Base-by-base conservation (phyloP, 2,113 vertebrate species). In the Corythornis cristatus region DNA sequence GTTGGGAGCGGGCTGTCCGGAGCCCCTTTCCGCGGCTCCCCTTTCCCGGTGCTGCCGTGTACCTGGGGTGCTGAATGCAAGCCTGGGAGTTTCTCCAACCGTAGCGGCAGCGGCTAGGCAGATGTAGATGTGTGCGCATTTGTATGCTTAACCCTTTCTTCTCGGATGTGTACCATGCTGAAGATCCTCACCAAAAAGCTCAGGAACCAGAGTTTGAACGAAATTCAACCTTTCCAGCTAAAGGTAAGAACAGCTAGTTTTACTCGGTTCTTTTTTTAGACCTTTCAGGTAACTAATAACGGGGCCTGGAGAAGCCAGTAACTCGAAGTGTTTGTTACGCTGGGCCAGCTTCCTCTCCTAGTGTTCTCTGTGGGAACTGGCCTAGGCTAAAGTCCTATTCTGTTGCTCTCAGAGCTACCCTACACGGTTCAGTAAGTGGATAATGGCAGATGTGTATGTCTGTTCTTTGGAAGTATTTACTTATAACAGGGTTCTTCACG, bases 151-250 rank as follows among this genome's bases (percentile, higher is more conserved):
- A 96, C 97, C 86, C 94, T 78, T 95, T 89, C 92, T 89, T 89
- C 20, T 57, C 71, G 94, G 74, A 33, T 77, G 87, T 96, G 83
- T 97, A 97, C 96, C 95, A 97, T 99, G 99, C 97, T 99, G 94
- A 99, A 98, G 97, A 97, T 98, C 89, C 95, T 99, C 92, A 99
- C 99, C 66, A 98, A 99, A 98, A 98, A 99, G 96, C 98, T 99
- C 57, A 98, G 98, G 96, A 98, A 98, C 97, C 99, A 99, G 83
- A 98, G 98, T 66, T 97, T 99, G 84, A 99, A 98, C 93, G 99
- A 99, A 95, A 98, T 99, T 16, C 98, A 98, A 7, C 98, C 98
- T 73, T 99, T 99, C 93, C 98, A 99, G 70, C 95, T 99, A 8
- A 99, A 99, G 98, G 99, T 99, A 97, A 98, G 98, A 13, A 11